Conservation (phyloP, 2,888 invertebrate species). For the Dasypogon diadema region DNA sequence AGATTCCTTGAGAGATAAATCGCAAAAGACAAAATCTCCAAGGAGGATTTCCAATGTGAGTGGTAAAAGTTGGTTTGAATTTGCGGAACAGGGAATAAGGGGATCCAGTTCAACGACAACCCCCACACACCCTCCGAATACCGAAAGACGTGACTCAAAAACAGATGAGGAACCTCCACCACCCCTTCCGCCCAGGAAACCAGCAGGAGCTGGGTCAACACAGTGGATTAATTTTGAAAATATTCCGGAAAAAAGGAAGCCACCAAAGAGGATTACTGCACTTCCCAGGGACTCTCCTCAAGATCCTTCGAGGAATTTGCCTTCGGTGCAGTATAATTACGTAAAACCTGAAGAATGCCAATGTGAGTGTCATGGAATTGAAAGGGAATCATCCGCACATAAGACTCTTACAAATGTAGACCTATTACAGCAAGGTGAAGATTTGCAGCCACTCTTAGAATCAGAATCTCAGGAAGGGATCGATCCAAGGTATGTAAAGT, state of each 20-base stretch:
- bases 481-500: slow-evolving; percentile 65
- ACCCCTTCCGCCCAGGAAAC: slow-evolving; percentile 69
- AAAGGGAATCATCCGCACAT: slow-evolving; percentile 62
- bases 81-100: slow-evolving; percentile 74
- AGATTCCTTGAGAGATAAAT: slow-evolving; percentile 65
- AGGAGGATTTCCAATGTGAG: slow-evolving; percentile 69
- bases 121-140: slow-evolving; percentile 60
- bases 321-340: slow-evolving; percentile 76
- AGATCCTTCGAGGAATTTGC: slow-evolving; percentile 60
- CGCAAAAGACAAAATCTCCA: slow-evolving; percentile 70
- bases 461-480: slow-evolving; percentile 65
- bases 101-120: slow-evolving; percentile 61
- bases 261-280: slow-evolving; percentile 85
- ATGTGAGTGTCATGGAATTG: slow-evolving; percentile 84
- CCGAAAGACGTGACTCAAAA: slow-evolving; percentile 50
- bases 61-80: slow-evolving; percentile 73
- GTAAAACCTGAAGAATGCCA: slow-evolving; percentile 90
- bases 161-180: slow-evolving; percentile 66
- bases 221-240: slow-evolving; percentile 92
- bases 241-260: slow-evolving; percentile 84
- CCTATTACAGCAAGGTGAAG: slow-evolving; percentile 67
- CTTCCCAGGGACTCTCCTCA: slow-evolving; percentile 72
- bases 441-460: slow-evolving; percentile 70
- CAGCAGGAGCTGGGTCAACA: slow-evolving; percentile 64
- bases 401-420: slow-evolving; percentile 64